phyloP scores from a whole-genome alignment of 2,113 vertebrate species.

The Gymnarchus niloticus region DNA sequence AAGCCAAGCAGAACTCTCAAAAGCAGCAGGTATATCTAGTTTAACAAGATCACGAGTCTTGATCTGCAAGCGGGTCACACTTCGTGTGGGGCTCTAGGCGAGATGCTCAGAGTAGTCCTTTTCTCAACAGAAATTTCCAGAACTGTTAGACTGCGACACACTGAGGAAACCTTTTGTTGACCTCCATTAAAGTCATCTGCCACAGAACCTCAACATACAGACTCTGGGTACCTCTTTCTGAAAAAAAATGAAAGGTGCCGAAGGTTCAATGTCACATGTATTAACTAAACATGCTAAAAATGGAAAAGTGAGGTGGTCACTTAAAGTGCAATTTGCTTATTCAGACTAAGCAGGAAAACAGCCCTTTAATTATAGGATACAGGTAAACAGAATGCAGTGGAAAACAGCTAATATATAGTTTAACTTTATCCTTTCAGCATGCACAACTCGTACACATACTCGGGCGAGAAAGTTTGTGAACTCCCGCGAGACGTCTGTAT shows the following conservation, averaged over 20 bases:
- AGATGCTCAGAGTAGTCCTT: too few relatives aligned
- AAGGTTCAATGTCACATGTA: neutral
- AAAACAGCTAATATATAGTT: neutral
- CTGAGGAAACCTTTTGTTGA: too few relatives aligned
- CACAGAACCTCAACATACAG: neutral
- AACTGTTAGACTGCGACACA: too few relatives aligned
- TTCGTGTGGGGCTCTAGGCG: too few relatives aligned
- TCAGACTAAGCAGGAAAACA: neutral
- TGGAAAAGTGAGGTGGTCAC: neutral
- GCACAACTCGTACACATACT: neutral
- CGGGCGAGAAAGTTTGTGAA: neutral
- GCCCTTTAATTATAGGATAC: slow-evolving; percentile 13
- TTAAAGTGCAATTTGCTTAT: neutral
- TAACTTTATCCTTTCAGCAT: neutral
- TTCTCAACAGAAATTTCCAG: too few relatives aligned
- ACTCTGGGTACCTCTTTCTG: neutral
- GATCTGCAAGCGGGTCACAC: too few relatives aligned
- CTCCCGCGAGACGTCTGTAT: neutral
- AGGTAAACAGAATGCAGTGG: neutral
- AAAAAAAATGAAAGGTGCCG: neutral
- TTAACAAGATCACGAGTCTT: too few relatives aligned
- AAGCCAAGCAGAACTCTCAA: neutral
- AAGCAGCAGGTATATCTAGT: too few relatives aligned
- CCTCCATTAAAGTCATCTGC: too few relatives aligned
- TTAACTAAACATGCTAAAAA: neutral